Base-by-base conservation (phyloP, 1,140 invertebrate genomes). In the Colletes gigas region DNA sequence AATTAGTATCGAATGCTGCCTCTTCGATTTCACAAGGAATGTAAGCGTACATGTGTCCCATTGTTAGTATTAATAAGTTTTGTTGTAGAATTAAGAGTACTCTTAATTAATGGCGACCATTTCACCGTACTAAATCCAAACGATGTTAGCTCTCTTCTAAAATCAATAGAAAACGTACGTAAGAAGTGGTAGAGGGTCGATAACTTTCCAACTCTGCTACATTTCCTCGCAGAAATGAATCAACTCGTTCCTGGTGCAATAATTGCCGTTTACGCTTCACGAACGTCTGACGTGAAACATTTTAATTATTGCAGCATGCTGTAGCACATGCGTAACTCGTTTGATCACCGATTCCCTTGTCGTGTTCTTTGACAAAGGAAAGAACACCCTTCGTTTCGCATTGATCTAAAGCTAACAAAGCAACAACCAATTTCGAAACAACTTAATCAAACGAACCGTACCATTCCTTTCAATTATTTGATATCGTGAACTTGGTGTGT, bases 1-100 rank as follows among this genome's bases (percentile, higher is more conserved):
- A 67, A 74, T 50, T 6, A 76, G 66, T 50, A 75, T 66, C 66
- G 76, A 86, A 86, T 86, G 80, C 47, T 83, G 72, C 84, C 84
- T 83, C 72, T 77, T 55, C 57, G 50, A 69, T 67, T 74, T 85
- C 59, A 41, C 21, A 55, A 52, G 19, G 14, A 63, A 63, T 57
- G 30, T 75, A 67, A 82, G 83, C 70, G 57, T 67, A 79, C 44
- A 10, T 70, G 69, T 55, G 54, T 67, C 30, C 50, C 50, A 50
- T 50, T 50, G 50, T 75, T 12, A 5, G 54, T 60, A 44, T 52
- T 47, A 17, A 47, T 17, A 21, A 6, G 44, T 50, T 70, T 70
- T 41, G 8, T 17, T 12, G 44, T 69, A n/a, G 41, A 55, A 39
- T 68, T 50, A 54, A n/a, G 30, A 47, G 47, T 69, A 52, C 14